These are phyloP conservation scores for Leucoptera coffeella DNA, from an alignment of 2,888 invertebrate species.

Conservation along the genomic window DNA sequence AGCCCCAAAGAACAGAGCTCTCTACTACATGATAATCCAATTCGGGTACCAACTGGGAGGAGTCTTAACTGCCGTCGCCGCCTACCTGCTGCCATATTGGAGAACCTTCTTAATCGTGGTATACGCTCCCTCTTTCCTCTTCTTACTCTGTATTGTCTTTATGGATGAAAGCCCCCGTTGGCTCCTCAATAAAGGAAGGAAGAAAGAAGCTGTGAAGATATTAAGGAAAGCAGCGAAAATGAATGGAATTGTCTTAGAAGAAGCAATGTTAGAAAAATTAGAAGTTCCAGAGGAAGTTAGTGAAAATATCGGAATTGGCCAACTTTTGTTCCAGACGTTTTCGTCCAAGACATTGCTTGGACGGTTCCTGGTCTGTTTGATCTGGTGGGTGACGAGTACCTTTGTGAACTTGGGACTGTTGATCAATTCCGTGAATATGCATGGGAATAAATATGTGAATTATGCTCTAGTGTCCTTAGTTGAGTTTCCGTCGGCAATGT, in stretches of 20 bases:
- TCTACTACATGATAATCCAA: conserved; percentile 43
- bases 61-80: conserved; percentile 50
- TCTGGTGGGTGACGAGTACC: conserved; percentile 42
- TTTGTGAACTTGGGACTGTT: conserved; percentile 65
- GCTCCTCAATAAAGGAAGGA: conserved; percentile 55
- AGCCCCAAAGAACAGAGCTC: conserved; percentile 47
- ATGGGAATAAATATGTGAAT: too few relatives aligned
- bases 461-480: conserved; percentile 36
- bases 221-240: conserved; percentile 41
- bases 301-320: not conserved
- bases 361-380: conserved; percentile 22
- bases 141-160: conserved; percentile 53
- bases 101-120: conserved; percentile 48
- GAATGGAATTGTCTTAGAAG: conserved; percentile 7
- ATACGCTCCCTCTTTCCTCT: conserved; percentile 55
- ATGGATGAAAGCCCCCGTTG: conserved; percentile 61
- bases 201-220: conserved; percentile 52
- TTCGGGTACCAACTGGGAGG: conserved; percentile 53
- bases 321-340: conserved; percentile 16
- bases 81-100: conserved; percentile 58
- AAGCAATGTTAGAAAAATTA: conserved; percentile 3
- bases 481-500: conserved; percentile 42
- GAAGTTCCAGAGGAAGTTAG: conserved; percentile 2
- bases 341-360: conserved; percentile 18
- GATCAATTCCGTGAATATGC: conserved; percentile 57